Evolutionary conservation across 2,888 invertebrate genomes (phyloP).

Genomic region (Crematogaster levior): DNA sequence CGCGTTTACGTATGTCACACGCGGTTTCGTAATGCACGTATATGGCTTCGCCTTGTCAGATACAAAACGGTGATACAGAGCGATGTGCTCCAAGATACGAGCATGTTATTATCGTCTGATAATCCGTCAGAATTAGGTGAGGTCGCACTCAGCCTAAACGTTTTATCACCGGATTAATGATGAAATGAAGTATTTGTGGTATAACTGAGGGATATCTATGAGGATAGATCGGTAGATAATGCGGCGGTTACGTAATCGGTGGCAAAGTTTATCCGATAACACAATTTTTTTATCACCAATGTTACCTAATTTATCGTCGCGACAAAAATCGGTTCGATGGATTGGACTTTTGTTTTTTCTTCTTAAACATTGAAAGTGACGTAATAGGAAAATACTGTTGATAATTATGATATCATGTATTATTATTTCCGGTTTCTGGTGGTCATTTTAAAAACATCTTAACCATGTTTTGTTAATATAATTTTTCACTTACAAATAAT

Average conservation of each 20-base stretch:
- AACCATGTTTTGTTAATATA: conserved; percentile 6
- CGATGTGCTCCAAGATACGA: not conserved
- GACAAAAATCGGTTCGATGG: not conserved
- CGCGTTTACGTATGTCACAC: not conserved
- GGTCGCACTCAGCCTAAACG: not conserved
- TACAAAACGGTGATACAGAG: conserved; percentile 9
- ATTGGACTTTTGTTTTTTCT: not conserved
- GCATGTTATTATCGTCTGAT: conserved; percentile 23
- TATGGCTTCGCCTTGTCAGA: conserved; percentile 49
- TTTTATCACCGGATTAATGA: conserved; percentile 45
- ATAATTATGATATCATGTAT: conserved; percentile 45
- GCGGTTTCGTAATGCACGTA: not conserved
- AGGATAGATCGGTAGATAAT: conserved; percentile 18
- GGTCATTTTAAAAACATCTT: not conserved
- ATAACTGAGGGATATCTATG: conserved; percentile 8
- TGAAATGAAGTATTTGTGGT: conserved; percentile 35
- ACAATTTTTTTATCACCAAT: not conserved
- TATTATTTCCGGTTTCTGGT: conserved; percentile 71
- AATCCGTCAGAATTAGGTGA: conserved; percentile 26
- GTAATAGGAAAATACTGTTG: not conserved
- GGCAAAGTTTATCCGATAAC: conserved; percentile 7
- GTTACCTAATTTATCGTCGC: not conserved
- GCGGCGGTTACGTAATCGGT: not conserved
- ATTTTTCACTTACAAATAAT: conserved; percentile 48
- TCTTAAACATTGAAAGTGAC: not conserved